Evolutionary conservation across 2,888 invertebrate genomes (phyloP).

Genomic region (Lepidonotus clava): DNA sequence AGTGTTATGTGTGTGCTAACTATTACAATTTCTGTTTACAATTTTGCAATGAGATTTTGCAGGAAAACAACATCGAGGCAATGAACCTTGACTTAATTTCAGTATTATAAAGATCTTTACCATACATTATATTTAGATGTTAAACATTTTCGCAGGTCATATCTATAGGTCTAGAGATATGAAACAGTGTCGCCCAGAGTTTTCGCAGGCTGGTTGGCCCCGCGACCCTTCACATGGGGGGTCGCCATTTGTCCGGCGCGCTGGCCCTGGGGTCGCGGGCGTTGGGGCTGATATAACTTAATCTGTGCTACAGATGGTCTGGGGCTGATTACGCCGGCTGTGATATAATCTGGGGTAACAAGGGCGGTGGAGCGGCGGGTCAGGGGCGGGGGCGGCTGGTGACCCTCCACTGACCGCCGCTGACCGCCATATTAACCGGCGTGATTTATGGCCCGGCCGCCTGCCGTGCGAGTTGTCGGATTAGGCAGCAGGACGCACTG

Average conservation of each 20-base stretch:
- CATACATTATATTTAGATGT: too few relatives aligned
- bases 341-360: conserved; percentile 50
- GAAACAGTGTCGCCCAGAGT: too few relatives aligned
- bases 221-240: conserved; percentile 23
- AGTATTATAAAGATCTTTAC: too few relatives aligned
- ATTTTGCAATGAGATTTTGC: too few relatives aligned
- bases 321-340: conserved; percentile 19
- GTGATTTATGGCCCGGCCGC: conserved; percentile 37
- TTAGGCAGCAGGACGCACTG: neutral
- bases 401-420: neutral
- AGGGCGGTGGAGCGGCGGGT: neutral
- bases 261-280: neutral
- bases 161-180: too few relatives aligned
- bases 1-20: too few relatives aligned
- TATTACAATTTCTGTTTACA: too few relatives aligned
- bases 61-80: too few relatives aligned
- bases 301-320: conserved; percentile 47
- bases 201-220: too few relatives aligned
- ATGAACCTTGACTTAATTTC: too few relatives aligned
- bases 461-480: neutral
- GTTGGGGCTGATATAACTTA: neutral
- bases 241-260: conserved; percentile 21
- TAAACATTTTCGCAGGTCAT: too few relatives aligned
- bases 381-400: neutral
- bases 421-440: neutral